Percentiles rank a stretch among this genome's conserved stretches.
phyloP scores from a whole-genome alignment of 1,140 invertebrate genomes.

The Pseudomyrmex flavicornis region DNA sequence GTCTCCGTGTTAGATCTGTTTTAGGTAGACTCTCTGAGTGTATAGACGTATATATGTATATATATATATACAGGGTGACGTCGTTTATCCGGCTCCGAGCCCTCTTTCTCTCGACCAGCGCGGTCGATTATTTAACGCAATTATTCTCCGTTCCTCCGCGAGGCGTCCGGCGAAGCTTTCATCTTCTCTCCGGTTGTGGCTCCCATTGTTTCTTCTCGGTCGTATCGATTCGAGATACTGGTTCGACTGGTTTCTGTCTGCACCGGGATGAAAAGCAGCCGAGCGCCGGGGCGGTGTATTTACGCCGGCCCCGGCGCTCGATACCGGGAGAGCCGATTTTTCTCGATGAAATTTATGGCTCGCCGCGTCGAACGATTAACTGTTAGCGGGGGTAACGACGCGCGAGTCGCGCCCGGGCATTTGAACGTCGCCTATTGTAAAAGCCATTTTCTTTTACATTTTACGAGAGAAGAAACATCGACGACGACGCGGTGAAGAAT shows the following conservation, averaged over 20 bases:
- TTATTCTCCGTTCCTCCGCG: conserved; percentile 67
- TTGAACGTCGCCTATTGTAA: conserved; percentile 24
- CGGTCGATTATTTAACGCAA: conserved; percentile 75
- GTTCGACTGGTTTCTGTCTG: conserved; percentile 62
- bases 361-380: conserved; percentile 47
- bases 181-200: conserved; percentile 22
- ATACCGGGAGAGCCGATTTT: conserved; percentile 42
- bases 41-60: neutral
- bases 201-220: conserved; percentile 69
- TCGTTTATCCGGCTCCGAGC: conserved; percentile 62
- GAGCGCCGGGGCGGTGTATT: neutral
- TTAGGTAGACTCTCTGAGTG: conserved; percentile 40
- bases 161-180: conserved; percentile 41
- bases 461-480: conserved; percentile 5
- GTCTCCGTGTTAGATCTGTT: conserved; percentile 70
- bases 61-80: conserved; percentile 21
- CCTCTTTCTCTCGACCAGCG: conserved; percentile 21
- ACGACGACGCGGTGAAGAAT: neutral
- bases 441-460: conserved; percentile 46
- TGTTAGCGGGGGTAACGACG: conserved; percentile 41
- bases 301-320: neutral
- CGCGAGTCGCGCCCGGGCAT: neutral
- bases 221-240: conserved; percentile 71
- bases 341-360: conserved; percentile 48
- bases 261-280: conserved; percentile 61